Conservation (phyloP, 2,888 invertebrate genomes). For the Hartigia nigra region DNA sequence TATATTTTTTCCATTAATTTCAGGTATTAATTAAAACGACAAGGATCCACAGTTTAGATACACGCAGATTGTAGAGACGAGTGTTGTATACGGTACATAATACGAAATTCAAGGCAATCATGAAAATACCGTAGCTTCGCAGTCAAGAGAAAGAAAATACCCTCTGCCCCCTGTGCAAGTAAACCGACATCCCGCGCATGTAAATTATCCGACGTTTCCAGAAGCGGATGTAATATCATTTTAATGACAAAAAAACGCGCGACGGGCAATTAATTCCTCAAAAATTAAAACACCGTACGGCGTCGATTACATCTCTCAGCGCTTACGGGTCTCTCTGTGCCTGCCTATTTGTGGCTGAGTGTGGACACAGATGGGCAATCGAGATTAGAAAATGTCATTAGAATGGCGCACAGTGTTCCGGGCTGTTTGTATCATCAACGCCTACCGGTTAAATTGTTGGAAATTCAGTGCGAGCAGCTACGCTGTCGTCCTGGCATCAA, state of each 20-base stretch:
- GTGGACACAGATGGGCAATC: slow-evolving; percentile 35
- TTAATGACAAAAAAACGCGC: slow-evolving; percentile 55
- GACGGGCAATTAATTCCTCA: slow-evolving; percentile 56
- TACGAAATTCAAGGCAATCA: slow-evolving; percentile 47
- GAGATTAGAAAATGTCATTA: slow-evolving; percentile 61
- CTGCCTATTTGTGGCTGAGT: slow-evolving; percentile 21
- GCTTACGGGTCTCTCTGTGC: slow-evolving; percentile 21
- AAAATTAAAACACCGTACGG: slow-evolving; percentile 41
- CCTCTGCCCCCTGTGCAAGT: slow-evolving; percentile 24
- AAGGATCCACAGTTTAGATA: not conserved
- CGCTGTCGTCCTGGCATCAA: not conserved
- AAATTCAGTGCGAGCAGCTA: slow-evolving; percentile 19
- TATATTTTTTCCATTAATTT: not conserved
- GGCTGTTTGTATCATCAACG: slow-evolving; percentile 28
- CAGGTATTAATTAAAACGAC: not conserved
- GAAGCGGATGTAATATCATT: slow-evolving; percentile 58
- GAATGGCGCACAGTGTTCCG: slow-evolving; percentile 18
- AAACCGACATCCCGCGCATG: slow-evolving; percentile 39
- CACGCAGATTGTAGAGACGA: not conserved
- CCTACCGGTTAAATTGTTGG: slow-evolving; percentile 17
- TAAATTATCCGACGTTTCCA: slow-evolving; percentile 56
- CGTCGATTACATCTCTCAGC: slow-evolving; percentile 37
- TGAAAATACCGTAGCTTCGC: slow-evolving; percentile 53
- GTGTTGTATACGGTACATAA: slow-evolving; percentile 10
- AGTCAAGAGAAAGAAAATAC: slow-evolving; percentile 19